phyloP scores from a whole-genome alignment of 2,797 vertebrate genomes.

The Cyprinella venusta region DNA sequence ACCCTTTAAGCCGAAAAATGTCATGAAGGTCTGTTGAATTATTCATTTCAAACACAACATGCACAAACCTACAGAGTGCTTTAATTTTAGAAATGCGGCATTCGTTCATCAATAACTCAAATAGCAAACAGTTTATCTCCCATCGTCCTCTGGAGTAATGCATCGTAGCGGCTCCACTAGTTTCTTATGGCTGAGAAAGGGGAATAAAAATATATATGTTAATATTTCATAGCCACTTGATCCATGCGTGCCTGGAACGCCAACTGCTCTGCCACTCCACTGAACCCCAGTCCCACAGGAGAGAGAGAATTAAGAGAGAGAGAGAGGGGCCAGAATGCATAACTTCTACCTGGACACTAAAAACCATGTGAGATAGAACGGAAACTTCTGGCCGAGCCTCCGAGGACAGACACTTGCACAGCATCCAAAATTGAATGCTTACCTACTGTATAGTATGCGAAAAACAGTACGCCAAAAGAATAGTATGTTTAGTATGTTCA shows the following conservation, averaged over 20 bases:
- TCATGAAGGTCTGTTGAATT: constrained; percentile 10
- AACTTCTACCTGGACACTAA: neutral
- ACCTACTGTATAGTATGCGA: neutral
- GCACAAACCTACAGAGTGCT: constrained; percentile 38
- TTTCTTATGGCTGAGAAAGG: constrained; percentile 69
- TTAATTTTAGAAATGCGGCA: constrained; percentile 62
- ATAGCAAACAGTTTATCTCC: constrained; percentile 70
- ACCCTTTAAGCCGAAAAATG: constrained; percentile 3
- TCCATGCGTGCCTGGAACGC: constrained; percentile 65
- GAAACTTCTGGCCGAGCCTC: constrained; percentile 1
- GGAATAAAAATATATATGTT: constrained; percentile 69
- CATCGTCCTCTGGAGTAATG: constrained; percentile 60
- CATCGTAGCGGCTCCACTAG: constrained; percentile 68
- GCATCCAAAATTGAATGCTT: neutral
- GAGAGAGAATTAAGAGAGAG: constrained; percentile 27
- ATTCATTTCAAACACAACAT: constrained; percentile 53
- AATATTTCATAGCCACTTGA: constrained; percentile 75
- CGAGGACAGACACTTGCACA: neutral
- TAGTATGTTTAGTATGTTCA: neutral
- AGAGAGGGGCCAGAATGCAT: constrained; percentile 31
- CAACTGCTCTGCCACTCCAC: constrained; percentile 64
- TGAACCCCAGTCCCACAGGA: constrained; percentile 51
- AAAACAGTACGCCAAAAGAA: neutral
- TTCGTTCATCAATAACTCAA: constrained; percentile 77
- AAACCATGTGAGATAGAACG: neutral